A percentile compares a stretch with the other conserved stretches of the same genome.
phyloP scores from a whole-genome alignment of 2,113 vertebrate species.

The Lanius collurio region DNA sequence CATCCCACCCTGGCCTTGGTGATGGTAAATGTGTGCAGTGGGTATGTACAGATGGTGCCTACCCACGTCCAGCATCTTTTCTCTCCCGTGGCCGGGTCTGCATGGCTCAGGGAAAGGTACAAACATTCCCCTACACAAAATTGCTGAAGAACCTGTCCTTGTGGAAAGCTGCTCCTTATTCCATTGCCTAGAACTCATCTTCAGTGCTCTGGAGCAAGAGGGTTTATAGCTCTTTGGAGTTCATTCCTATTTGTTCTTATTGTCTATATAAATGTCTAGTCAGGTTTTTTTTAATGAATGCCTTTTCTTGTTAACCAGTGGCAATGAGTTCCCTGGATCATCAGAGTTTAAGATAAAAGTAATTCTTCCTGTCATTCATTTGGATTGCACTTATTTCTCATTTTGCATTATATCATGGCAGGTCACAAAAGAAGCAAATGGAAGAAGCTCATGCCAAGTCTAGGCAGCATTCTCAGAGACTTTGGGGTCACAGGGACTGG shows the following conservation, averaged over 20 bases:
- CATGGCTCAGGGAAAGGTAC: background rate
- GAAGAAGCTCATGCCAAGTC: background rate
- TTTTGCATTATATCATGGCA: background rate
- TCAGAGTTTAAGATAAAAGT: background rate
- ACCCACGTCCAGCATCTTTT: background rate
- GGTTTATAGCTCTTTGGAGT: background rate
- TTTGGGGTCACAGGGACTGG: background rate
- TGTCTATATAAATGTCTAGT: background rate
- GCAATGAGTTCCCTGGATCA: background rate
- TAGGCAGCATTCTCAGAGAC: background rate
- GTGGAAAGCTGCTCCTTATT: background rate
- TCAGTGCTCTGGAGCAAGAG: background rate
- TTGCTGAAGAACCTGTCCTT: background rate
- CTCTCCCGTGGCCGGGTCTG: background rate
- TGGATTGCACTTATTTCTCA: background rate
- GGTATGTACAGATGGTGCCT: background rate
- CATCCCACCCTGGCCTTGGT: background rate
- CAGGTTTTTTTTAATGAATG: background rate
- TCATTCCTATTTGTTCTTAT: background rate
- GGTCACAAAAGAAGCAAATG: background rate
- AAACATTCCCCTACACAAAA: background rate
- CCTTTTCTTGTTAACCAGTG: background rate
- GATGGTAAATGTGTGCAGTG: background rate
- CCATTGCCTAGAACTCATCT: background rate
- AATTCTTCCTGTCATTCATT: background rate